Percentiles rank a stretch among this genome's conserved stretches.
Evolutionary conservation across 2,797 vertebrate genomes (phyloP).

Genomic region (Galago senegalensis): DNA sequence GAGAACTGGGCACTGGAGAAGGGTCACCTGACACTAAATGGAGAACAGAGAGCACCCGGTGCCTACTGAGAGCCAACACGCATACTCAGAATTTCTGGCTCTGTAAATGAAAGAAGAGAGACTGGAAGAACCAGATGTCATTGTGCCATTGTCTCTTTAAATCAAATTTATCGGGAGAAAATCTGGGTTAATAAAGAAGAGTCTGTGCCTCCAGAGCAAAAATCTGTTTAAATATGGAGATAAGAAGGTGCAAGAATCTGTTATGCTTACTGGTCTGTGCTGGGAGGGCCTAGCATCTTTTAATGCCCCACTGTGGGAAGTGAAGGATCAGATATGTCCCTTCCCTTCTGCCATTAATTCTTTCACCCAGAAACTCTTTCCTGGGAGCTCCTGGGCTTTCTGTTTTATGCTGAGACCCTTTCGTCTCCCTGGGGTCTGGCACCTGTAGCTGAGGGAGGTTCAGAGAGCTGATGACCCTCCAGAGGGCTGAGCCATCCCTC

Average conservation of each 20-base stretch:
- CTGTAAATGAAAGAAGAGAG: not conserved
- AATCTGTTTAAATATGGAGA: not conserved
- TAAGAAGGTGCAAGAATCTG: not conserved
- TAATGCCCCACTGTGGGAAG: not conserved
- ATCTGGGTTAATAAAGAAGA: not conserved
- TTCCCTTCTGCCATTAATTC: not conserved
- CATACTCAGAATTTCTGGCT: not conserved
- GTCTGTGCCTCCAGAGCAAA: not conserved
- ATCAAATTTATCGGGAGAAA: not conserved
- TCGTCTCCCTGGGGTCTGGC: not conserved
- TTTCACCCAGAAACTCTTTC: not conserved
- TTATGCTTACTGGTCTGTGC: not conserved
- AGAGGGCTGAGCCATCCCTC: not conserved
- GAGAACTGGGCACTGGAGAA: not conserved
- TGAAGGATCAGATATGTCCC: conserved; percentile 61
- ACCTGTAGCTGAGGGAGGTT: not conserved
- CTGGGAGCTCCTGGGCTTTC: not conserved
- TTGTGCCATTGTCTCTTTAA: not conserved
- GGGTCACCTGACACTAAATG: not conserved
- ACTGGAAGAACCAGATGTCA: not conserved
- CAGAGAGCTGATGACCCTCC: not conserved
- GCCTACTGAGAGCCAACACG: not conserved
- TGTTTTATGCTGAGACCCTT: not conserved
- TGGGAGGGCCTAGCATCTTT: conserved; percentile 22
- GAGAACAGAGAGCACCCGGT: not conserved